Evolutionary conservation across 2,888 invertebrate species (phyloP), one percentile per base, ranked within the genome.

Genomic region (Hoplodrina ambigua): DNA sequence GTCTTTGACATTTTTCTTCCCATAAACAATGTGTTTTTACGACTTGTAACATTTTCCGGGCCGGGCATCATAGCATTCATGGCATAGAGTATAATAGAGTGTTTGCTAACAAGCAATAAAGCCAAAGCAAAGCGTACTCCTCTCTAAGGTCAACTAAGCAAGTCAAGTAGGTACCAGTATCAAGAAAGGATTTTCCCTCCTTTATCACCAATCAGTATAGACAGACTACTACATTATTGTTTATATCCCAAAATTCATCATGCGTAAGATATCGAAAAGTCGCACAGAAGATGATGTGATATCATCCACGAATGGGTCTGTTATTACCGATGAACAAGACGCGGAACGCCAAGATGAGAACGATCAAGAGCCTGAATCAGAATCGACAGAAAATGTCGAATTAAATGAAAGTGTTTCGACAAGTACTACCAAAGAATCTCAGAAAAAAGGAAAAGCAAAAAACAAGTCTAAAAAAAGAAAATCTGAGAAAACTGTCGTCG

Each of bases 261-360:
- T 96, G 96, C 90, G 95, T 65, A 96, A 96, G 88, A 85, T 95
- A 84, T 95, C 96, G 1, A 96, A 94, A 88, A 94, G 83, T 82
- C 94, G 95, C 76, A 81, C 90, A 52, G 95, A 95, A 60, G 95
- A 96, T 75, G 96, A 96, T 89, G 91, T 92, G 49, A 89, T 94
- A 78, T 95, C 95, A 53, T 96, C 96, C 7, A 95, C 95, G 6
- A 95, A 94, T 82, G 96, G 94, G 65, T 96, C 96, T 52, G 81
- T 93, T 60, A 73, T 75, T n/a, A 88, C 89, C 69, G 90, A 90
- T 33, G 91, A 90, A 15, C 86, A 84, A 63, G 88, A 82, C 67
- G 75, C 83, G 13, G 85, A 86, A 61, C 85, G 83, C 70, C 82
- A 82, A 72, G 84, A 85, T 80, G 86, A 86, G 59, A 86, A 85